Evolutionary conservation across 2,113 vertebrate species (phyloP).

Genomic region (Aythya baeri): DNA sequence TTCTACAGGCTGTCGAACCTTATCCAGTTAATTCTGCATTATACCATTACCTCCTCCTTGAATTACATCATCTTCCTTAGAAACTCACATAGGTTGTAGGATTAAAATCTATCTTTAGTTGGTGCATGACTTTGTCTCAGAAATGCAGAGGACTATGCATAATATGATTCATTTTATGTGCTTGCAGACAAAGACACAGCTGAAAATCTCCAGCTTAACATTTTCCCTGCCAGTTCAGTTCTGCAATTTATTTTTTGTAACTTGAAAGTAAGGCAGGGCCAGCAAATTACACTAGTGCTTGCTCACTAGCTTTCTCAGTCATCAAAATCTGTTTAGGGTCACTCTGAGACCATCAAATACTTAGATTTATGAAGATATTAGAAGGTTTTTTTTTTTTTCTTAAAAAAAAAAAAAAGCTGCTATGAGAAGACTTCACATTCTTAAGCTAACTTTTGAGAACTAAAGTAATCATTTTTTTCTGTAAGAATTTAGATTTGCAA

Average conservation of each 20-base stretch:
- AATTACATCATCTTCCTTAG: not conserved
- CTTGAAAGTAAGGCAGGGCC: not conserved
- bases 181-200: not conserved
- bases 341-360: not conserved
- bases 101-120: not conserved
- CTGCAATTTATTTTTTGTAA: not conserved
- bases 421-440: not conserved
- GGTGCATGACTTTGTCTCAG: not conserved
- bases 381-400: not conserved
- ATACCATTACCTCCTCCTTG: not conserved
- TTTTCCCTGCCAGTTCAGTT: not conserved
- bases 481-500: not conserved
- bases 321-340: not conserved
- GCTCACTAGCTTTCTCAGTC: not conserved
- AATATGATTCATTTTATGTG: not conserved
- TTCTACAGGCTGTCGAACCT: not conserved
- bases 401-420: too few relatives aligned
- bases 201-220: not conserved
- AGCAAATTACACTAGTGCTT: not conserved
- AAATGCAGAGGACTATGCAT: not conserved
- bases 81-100: not conserved
- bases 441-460: not conserved
- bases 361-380: not conserved
- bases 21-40: conserved; percentile 8
- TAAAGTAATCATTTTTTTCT: not conserved